Evolutionary conservation across 2,113 vertebrate genomes (phyloP).

Genomic region (Aleadryas rufinucha): DNA sequence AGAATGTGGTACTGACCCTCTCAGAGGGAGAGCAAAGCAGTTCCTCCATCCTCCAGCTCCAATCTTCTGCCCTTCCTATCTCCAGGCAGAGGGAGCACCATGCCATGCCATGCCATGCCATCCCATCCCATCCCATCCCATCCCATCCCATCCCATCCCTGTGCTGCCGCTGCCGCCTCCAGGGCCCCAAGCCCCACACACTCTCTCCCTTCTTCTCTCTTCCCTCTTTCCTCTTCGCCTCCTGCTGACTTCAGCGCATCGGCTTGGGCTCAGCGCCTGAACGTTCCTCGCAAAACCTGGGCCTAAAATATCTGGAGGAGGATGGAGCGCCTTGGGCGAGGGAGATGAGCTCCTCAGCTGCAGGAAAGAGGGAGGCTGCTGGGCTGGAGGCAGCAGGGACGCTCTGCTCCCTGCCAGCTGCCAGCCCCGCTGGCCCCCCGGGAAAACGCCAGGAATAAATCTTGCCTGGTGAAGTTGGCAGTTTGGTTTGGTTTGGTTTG

Average conservation of each 20-base stretch:
- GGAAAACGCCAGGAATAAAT: slow-evolving; percentile 2
- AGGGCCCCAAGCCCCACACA: not conserved
- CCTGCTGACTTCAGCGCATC: slow-evolving; percentile 46
- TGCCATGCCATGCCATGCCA: not conserved
- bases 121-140: not conserved
- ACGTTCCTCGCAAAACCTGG: slow-evolving; percentile 59
- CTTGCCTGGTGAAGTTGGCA: not conserved
- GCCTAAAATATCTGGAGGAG: slow-evolving; percentile 61
- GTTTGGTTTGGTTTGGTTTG: not conserved
- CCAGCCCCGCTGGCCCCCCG: not conserved
- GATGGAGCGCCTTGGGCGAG: slow-evolving; percentile 39
- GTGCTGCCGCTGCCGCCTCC: not conserved
- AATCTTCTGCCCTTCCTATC: not conserved
- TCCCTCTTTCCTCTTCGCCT: slow-evolving; percentile 20
- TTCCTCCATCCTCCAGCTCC: not conserved
- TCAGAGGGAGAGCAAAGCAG: not conserved
- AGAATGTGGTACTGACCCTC: not conserved
- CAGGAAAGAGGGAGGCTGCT: not conserved
- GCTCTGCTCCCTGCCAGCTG: not conserved
- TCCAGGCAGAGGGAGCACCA: not conserved
- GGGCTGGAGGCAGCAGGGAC: not conserved
- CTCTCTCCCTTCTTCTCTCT: not conserved
- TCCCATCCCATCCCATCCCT: not conserved
- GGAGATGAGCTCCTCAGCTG: slow-evolving; percentile 45
- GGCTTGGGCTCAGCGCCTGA: slow-evolving; percentile 43